phyloP scores from a whole-genome alignment of 1,140 invertebrate species.

The Drosophila rhopaloa region DNA sequence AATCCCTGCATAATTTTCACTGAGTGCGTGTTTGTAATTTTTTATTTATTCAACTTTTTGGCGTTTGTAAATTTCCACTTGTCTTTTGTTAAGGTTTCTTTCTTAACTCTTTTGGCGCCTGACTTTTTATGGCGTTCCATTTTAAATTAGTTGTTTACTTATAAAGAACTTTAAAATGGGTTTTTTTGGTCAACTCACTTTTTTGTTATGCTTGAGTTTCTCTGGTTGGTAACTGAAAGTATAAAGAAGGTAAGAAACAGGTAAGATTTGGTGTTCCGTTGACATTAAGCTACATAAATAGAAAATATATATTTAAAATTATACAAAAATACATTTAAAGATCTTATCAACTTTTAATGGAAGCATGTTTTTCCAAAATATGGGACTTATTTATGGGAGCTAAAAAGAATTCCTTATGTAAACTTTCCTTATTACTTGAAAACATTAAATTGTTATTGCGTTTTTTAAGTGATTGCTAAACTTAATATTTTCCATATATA shows the following conservation, averaged over 20 bases:
- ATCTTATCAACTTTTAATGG: too few relatives aligned
- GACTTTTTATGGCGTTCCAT: conserved; percentile 68
- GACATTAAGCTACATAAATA: too few relatives aligned
- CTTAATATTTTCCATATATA: background rate
- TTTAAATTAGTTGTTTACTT: conserved; percentile 76
- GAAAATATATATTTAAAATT: too few relatives aligned
- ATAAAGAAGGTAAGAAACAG: conserved; percentile 1
- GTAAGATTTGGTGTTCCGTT: background rate
- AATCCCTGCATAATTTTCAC: conserved; percentile 52
- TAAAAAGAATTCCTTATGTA: too few relatives aligned
- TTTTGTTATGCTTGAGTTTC: conserved; percentile 49
- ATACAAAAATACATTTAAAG: too few relatives aligned
- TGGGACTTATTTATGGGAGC: too few relatives aligned
- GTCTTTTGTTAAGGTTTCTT: conserved; percentile 20
- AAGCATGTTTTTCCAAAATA: too few relatives aligned
- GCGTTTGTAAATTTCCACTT: conserved; percentile 36
- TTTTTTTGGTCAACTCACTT: conserved; percentile 55
- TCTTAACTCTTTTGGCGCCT: conserved; percentile 44
- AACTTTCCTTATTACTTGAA: too few relatives aligned
- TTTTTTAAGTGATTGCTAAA: background rate
- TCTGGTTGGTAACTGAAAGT: conserved; percentile 53
- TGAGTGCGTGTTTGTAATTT: conserved; percentile 58
- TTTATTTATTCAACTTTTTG: conserved; percentile 35
- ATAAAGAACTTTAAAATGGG: conserved; percentile 15
- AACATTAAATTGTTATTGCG: too few relatives aligned